Evolutionary conservation across 2,797 vertebrate species (phyloP).

Genomic region (Macroramphosus scolopax): DNA sequence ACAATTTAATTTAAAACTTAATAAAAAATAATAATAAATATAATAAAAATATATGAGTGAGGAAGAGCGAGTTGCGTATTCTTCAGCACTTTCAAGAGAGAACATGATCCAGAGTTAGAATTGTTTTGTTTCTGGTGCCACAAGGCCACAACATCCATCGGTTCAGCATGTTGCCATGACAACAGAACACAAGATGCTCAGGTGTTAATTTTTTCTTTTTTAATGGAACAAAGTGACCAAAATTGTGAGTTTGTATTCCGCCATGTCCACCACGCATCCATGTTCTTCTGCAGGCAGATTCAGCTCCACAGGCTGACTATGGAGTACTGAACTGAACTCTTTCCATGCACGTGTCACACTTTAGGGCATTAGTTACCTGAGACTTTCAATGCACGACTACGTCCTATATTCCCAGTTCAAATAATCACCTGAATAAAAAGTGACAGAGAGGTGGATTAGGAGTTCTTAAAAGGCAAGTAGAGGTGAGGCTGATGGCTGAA

Average conservation of each 20-base stretch:
- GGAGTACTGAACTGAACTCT: slow-evolving; percentile 41
- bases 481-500: too few relatives aligned
- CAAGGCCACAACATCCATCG: slow-evolving; percentile 2
- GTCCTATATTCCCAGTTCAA: slow-evolving; percentile 44
- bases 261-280: not conserved
- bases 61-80: too few relatives aligned
- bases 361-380: slow-evolving; percentile 67
- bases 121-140: too few relatives aligned
- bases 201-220: not conserved
- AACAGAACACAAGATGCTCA: slow-evolving; percentile 11
- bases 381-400: slow-evolving; percentile 47
- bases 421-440: slow-evolving; percentile 24
- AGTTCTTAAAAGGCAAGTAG: too few relatives aligned
- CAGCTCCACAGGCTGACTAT: too few relatives aligned
- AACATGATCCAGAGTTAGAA: too few relatives aligned
- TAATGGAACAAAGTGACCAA: too few relatives aligned
- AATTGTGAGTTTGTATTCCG: not conserved
- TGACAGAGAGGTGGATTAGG: too few relatives aligned
- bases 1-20: too few relatives aligned
- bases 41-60: too few relatives aligned
- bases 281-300: slow-evolving; percentile 23
- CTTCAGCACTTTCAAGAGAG: too few relatives aligned
- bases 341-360: slow-evolving; percentile 26
- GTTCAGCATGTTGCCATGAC: slow-evolving; percentile 7
- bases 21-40: too few relatives aligned